phyloP scores from a whole-genome alignment of 2,113 vertebrate species.

The Vimba vimba region DNA sequence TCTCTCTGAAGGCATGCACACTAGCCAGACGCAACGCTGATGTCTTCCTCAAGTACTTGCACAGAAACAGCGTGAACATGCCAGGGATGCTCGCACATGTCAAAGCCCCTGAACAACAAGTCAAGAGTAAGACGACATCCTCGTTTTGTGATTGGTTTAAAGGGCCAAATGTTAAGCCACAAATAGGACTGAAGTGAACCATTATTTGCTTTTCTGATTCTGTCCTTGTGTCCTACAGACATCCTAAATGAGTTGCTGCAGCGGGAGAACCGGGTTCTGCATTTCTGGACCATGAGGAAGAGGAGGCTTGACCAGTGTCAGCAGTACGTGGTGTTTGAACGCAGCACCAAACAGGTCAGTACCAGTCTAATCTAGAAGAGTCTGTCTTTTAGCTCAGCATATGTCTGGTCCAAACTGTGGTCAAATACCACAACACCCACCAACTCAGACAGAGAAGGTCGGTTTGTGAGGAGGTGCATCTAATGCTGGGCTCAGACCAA shows the following conservation, averaged over 20 bases:
- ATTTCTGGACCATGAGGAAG: conserved; percentile 98
- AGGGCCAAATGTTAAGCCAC: too few relatives aligned
- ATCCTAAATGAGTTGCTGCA: conserved; percentile 97
- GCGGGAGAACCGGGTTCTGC: conserved; percentile 94
- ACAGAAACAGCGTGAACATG: conserved; percentile 98
- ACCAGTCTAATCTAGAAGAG: not conserved
- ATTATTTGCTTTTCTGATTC: not conserved
- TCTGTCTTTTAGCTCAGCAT: not conserved
- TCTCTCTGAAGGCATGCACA: conserved; percentile 85
- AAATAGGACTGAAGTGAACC: not conserved
- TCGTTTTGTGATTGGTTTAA: not conserved
- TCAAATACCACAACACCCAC: not conserved
- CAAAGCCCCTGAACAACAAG: conserved; percentile 97
- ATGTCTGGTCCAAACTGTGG: not conserved
- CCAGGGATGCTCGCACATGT: conserved; percentile 96
- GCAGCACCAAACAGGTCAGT: conserved; percentile 96
- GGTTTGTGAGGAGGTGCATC: not conserved
- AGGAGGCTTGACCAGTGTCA: conserved; percentile 96
- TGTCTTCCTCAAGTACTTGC: conserved; percentile 97
- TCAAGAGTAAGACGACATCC: conserved; percentile 86
- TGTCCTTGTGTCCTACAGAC: conserved; percentile 74
- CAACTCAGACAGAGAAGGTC: not conserved
- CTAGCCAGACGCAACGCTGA: conserved; percentile 94
- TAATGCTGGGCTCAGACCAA: too few relatives aligned
- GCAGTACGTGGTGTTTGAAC: conserved; percentile 97